A percentile compares a stretch with the other conserved stretches of the same genome.
phyloP scores from a whole-genome alignment of 2,113 vertebrate genomes.

The Rhipidura dahli region DNA sequence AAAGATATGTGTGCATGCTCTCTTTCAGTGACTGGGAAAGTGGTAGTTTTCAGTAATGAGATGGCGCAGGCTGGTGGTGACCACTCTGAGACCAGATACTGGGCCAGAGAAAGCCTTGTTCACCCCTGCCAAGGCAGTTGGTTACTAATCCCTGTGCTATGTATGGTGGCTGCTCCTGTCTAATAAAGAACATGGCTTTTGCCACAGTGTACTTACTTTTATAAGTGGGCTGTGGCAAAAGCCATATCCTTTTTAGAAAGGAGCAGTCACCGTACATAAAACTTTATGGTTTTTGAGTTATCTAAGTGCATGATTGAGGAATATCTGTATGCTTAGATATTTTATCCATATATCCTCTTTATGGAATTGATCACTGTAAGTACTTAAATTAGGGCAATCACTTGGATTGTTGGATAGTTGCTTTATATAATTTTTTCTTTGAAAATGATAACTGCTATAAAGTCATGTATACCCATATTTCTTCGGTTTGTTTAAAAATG shows the following conservation, averaged over 20 bases:
- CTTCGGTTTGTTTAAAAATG: neutral
- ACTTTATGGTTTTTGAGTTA: neutral
- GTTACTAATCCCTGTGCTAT: neutral
- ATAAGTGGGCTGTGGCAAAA: neutral
- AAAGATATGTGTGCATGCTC: fast-evolving
- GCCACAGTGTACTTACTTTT: neutral
- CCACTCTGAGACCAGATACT: neutral
- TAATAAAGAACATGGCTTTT: neutral
- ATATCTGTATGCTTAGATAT: neutral
- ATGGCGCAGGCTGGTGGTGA: neutral
- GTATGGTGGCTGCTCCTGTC: neutral
- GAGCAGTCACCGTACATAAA: neutral
- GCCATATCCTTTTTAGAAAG: neutral
- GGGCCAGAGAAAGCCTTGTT: neutral
- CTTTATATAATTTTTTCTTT: neutral
- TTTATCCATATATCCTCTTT: neutral
- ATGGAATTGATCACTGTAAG: neutral
- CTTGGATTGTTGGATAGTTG: neutral
- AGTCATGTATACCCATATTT: neutral
- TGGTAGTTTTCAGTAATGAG: neutral
- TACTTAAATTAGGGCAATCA: neutral
- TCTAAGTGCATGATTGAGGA: neutral
- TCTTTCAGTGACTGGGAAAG: neutral
- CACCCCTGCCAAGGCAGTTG: neutral
- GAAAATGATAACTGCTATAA: neutral